Percentiles rank a stretch among this genome's conserved stretches.
phyloP scores from a whole-genome alignment of 2,888 invertebrate species.

The Cataglyphis rosenhaueri region DNA sequence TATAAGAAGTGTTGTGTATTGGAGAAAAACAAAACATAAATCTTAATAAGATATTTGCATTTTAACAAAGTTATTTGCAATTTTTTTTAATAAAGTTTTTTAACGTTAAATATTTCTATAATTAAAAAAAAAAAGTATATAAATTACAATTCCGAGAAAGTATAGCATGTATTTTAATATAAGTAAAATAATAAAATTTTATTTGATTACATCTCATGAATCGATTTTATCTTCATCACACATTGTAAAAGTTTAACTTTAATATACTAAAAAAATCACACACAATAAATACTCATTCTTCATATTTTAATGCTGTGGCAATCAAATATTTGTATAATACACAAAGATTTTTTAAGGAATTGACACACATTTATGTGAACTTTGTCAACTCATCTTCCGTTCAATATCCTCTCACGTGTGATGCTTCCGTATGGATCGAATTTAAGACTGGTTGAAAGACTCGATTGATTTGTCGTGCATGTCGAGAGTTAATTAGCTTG shows the following conservation, averaged over 20 bases:
- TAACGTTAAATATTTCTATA: not conserved
- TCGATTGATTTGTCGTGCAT: conserved; percentile 53
- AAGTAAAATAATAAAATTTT: not conserved
- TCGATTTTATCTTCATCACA: not conserved
- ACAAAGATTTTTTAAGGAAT: not conserved
- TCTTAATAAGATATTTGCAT: not conserved
- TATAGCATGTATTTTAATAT: not conserved
- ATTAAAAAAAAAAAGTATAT: conserved; percentile 12
- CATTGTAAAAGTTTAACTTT: not conserved
- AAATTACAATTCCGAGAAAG: not conserved
- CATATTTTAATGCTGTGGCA: not conserved
- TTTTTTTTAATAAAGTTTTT: not conserved
- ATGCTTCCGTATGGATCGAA: conserved; percentile 21
- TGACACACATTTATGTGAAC: conserved; percentile 17
- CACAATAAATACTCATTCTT: not conserved
- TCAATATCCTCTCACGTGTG: conserved; percentile 44
- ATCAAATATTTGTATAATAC: conserved; percentile 12
- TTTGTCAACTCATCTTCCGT: conserved; percentile 29
- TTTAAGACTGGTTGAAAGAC: conserved; percentile 49
- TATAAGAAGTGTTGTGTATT: not conserved
- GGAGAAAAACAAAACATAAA: not conserved
- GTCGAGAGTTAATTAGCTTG: conserved; percentile 52
- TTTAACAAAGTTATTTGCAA: not conserved
- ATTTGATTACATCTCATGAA: not conserved
- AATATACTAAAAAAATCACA: not conserved